Evolutionary conservation across 2,113 vertebrate genomes (phyloP), one percentile per base, ranked within the genome.

Genomic region (Eudyptes chrysolophus): DNA sequence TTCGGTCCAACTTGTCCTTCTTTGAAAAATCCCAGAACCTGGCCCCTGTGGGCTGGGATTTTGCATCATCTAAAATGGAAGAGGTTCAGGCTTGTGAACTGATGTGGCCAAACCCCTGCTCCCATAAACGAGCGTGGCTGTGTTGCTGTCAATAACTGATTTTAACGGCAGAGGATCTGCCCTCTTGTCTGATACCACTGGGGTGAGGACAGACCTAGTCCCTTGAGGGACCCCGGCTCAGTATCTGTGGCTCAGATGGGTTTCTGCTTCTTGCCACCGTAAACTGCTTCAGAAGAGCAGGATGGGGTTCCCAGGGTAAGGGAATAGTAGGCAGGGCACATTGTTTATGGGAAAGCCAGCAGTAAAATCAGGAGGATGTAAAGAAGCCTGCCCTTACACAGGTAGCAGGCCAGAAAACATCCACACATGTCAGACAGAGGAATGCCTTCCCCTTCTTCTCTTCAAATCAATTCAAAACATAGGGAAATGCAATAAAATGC

Each of bases 101-200:
- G 79, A 70, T n/a, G 64, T 38, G 72, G 32, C 69, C 91, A 82
- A 58, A 55, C 29, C 10, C 34, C 10, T 0, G 2, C 34, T 78
- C 21, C 66, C 7, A 3, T 36, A 84, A 60, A 49, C 0, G 0
- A 94, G 18, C 0, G 0, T 42, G 46, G 55, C 57, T 62, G 34
- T 0, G 0, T 17, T 74, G 48, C 52, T 76, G 61, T 49, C 3
- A 3, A 40, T 26, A 77, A 54, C 27, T 30, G 49, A 14, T 46
- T 85, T 81, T 40, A 36, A 57, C 1, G 9, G 57, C 57, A 87
- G 57, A 78, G 29, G 27, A 52, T 48, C 80, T 89, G 36, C 6
- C 42, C 9, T 42, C 11, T 71, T 1, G 0, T 21, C 72, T 3
- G 3, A 2, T 21, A 34, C 14, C 64, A 30, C n/a, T 44, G 65